A percentile compares a stretch with the other conserved stretches of the same genome.
phyloP scores from a whole-genome alignment of 2,888 invertebrate genomes.

The Brassicogethes aeneus region DNA sequence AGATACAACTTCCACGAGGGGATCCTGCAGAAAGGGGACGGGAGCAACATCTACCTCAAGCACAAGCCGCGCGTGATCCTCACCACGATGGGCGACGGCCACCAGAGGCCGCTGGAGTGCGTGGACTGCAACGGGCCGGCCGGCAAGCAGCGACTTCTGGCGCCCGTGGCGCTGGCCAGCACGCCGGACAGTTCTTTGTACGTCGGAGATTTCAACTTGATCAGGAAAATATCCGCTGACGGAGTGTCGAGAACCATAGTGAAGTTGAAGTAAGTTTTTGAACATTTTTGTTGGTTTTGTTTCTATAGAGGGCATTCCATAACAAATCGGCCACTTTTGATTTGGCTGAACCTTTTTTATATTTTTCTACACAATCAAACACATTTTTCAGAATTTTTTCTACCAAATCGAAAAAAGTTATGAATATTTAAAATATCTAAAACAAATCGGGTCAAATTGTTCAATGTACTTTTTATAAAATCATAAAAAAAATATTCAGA shows the following conservation, averaged over 20 bases:
- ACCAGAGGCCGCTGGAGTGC: conserved; percentile 82
- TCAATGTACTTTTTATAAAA: too few relatives aligned
- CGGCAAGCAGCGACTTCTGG: conserved; percentile 70
- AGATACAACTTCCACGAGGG: conserved; percentile 97
- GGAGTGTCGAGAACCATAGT: conserved; percentile 74
- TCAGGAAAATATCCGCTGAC: conserved; percentile 78
- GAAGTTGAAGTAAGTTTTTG: conserved; percentile 62
- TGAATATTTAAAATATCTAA: too few relatives aligned
- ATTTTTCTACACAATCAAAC: too few relatives aligned
- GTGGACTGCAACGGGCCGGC: conserved; percentile 72
- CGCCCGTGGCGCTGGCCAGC: conserved; percentile 87
- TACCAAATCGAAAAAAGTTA: too few relatives aligned
- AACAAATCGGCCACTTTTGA: too few relatives aligned
- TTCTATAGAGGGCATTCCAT: too few relatives aligned
- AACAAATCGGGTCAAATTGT: too few relatives aligned
- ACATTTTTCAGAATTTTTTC: too few relatives aligned
- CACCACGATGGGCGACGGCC: conserved; percentile 86
- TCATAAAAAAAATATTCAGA: too few relatives aligned
- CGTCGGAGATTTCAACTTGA: conserved; percentile 92
- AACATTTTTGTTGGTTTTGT: conserved; percentile 4
- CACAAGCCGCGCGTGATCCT: conserved; percentile 86
- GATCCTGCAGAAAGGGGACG: conserved; percentile 96
- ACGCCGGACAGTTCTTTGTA: conserved; percentile 90
- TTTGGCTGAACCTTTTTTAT: background rate
- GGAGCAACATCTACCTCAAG: conserved; percentile 88